phyloP scores from a whole-genome alignment of 2,113 vertebrate genomes.

The Acinonyx jubatus region DNA sequence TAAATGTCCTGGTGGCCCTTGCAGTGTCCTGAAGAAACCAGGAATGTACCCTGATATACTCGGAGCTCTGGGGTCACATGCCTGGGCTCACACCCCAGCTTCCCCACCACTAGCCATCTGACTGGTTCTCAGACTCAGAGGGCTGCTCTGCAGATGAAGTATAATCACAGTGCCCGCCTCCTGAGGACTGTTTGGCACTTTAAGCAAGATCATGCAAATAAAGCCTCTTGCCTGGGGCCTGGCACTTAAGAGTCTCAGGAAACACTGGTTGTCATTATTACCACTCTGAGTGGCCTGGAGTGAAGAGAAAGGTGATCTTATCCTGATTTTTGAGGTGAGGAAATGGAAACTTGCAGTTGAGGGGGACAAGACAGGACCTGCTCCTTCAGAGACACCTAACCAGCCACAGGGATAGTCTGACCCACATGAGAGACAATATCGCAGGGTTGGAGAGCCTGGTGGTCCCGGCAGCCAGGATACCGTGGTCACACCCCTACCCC shows the following conservation, averaged over 20 bases:
- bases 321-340: neutral
- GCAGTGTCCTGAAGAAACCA: neutral
- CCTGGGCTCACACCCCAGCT: neutral
- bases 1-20: neutral
- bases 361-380: neutral
- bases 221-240: neutral
- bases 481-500: neutral
- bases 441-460: neutral
- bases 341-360: neutral
- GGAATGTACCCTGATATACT: neutral
- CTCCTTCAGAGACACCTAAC: neutral
- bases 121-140: neutral
- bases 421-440: rapidly evolving
- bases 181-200: neutral
- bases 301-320: neutral
- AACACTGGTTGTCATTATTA: neutral
- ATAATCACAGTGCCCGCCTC: neutral
- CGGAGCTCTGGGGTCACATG: neutral
- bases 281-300: neutral
- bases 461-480: neutral
- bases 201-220: neutral
- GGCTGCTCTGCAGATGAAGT: neutral
- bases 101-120: neutral
- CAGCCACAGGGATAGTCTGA: neutral
- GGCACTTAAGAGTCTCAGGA: neutral